These are phyloP conservation scores for Panulirus ornatus DNA, from an alignment of 1,140 invertebrate species.

Conservation along the genomic window DNA sequence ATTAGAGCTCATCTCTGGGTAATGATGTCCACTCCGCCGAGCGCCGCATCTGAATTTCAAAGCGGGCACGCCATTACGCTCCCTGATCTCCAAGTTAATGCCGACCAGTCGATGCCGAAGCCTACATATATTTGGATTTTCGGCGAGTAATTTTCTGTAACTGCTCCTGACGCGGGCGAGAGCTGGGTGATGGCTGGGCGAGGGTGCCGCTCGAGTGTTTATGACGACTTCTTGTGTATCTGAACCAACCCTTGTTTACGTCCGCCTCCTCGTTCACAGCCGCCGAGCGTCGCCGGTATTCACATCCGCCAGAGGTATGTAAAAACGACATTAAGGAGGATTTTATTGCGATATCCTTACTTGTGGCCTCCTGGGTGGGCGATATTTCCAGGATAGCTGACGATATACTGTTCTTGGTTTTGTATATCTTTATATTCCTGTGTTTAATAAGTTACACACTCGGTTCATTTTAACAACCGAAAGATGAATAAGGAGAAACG, in stretches of 20 bases:
- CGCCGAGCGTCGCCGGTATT: constrained; percentile 7
- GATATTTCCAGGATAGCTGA: constrained; percentile 26
- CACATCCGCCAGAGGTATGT: constrained; percentile 28
- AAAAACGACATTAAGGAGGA: constrained; percentile 68
- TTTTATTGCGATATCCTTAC: constrained; percentile 54
- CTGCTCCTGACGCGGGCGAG: constrained; percentile 52
- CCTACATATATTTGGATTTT: constrained; percentile 69
- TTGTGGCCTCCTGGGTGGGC: constrained; percentile 31
- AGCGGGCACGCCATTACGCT: constrained; percentile 68
- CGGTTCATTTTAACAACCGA: no score
- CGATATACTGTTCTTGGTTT: not conserved
- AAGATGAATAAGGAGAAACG: no score
- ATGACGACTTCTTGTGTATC: constrained; percentile 40
- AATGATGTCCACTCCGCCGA: constrained; percentile 70
- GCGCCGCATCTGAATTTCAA: constrained; percentile 71
- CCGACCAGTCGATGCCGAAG: constrained; percentile 66
- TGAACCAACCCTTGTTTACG: constrained; percentile 47
- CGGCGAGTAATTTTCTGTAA: constrained; percentile 66
- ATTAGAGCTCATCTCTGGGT: constrained; percentile 69
- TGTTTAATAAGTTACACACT: no score
- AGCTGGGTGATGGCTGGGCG: constrained; percentile 12
- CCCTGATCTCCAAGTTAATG: constrained; percentile 70
- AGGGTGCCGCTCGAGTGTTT: not conserved
- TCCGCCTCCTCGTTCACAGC: constrained; percentile 8
- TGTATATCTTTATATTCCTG: not conserved